Evolutionary conservation across 2,113 vertebrate species (phyloP), one percentile per base, ranked within the genome.

Genomic region (Saguinus midas): DNA sequence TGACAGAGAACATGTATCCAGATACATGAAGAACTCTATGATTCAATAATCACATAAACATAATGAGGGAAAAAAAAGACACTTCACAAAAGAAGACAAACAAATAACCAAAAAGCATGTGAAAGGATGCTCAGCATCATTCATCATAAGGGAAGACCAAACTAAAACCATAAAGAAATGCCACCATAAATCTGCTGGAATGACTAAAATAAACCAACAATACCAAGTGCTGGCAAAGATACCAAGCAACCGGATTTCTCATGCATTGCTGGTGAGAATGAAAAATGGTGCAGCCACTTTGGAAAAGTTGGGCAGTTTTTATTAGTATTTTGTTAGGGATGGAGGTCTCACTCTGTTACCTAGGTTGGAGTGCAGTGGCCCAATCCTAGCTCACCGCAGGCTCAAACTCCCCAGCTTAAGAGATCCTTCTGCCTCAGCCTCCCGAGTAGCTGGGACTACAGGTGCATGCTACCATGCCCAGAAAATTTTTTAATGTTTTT

Each of bases 41-140:
- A 92, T 78, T 91, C 48, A 84, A n/a, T 43, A 90, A 76, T 68
- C 50, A 84, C 58, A 90, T 48, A 94, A 80, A 84, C 37, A 83
- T 55, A 84, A 18, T 13, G 13, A 32, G 10, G 40, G 27, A 29
- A 76, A 88, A 81, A 57, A 21, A n/a, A 90, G 64, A 73, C 8
- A 86, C 61, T 85, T 96, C 64, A 50, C 57, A 25, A 58, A 58
- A 58, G 57, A 90, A 90, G 66, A 84, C 8, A 52, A 11, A 68
- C 43, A 72, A 90, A 70, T 35, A 45, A 82, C 35, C 86, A 85
- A 80, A 91, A 79, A 79, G 66, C 57, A 82, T 21, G 57, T 35
- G 25, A 81, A 75, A 90, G 72, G 79, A 64, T 80, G 61, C 52
- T 92, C 29, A 76, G 43, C 29, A 48, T 79, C 52, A 81, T 75